Percentiles rank a stretch among this genome's conserved stretches.
These are phyloP conservation scores for Scaptomyza flava DNA, from an alignment of 2,888 invertebrate species.

Conservation along the genomic window DNA sequence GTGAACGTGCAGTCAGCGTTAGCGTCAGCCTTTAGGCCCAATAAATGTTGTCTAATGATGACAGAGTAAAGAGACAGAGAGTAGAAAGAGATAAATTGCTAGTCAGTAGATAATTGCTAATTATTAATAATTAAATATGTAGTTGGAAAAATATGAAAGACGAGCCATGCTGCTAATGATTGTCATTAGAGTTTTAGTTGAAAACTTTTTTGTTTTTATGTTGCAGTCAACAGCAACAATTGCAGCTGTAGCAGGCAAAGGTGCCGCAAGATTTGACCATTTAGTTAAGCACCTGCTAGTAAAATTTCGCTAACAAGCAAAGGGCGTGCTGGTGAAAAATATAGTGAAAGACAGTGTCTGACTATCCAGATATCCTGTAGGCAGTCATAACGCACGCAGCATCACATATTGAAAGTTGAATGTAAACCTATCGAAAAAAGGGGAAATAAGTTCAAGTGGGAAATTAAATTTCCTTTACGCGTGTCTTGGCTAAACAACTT, in stretches of 20 bases:
- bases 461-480: not conserved
- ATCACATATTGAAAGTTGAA: not conserved
- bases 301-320: constrained; percentile 53
- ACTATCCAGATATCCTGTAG: constrained; percentile 11
- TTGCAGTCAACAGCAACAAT: constrained; percentile 7
- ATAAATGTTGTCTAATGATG: constrained; percentile 26
- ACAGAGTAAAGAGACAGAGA: not conserved
- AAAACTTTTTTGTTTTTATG: constrained; percentile 3
- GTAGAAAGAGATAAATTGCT: constrained; percentile 47
- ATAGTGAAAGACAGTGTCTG: not conserved
- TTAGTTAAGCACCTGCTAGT: constrained; percentile 64
- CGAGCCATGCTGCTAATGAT: constrained; percentile 59
- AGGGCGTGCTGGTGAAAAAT: constrained; percentile 16
- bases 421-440: not conserved
- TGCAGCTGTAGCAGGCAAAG: constrained; percentile 22
- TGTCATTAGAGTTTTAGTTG: constrained; percentile 50
- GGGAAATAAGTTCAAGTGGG: not conserved
- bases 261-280: constrained; percentile 49
- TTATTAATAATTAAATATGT: constrained; percentile 72
- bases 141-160: constrained; percentile 54
- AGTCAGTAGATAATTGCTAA: constrained; percentile 63
- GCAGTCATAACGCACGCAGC: not conserved
- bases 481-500: not conserved
- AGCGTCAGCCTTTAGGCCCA: constrained; percentile 24
- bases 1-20: not conserved